Percentiles rank a stretch among this genome's conserved stretches.
Evolutionary conservation across 2,888 invertebrate species (phyloP).

Genomic region (Diplazon laetatorius): DNA sequence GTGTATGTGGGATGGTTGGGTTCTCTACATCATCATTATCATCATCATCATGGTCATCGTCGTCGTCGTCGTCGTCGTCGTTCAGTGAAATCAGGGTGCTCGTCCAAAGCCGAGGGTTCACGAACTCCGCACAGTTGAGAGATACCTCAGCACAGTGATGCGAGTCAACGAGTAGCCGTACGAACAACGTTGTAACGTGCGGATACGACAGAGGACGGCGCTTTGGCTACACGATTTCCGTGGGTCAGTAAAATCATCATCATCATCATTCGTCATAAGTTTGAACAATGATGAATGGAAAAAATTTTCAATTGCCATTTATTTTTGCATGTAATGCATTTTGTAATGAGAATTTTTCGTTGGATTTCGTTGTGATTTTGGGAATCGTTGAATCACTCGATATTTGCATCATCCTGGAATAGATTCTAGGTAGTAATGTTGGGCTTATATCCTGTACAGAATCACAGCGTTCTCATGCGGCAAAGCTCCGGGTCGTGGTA

Average conservation of each 20-base stretch:
- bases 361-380: too few relatives aligned
- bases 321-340: too few relatives aligned
- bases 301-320: too few relatives aligned
- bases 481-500: background rate
- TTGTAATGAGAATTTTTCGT: too few relatives aligned
- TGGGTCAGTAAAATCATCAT: constrained; percentile 28
- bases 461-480: background rate
- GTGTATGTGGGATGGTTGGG: background rate
- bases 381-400: too few relatives aligned
- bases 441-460: constrained; percentile 20
- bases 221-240: background rate
- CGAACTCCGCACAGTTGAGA: background rate
- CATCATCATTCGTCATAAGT: background rate
- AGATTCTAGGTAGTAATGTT: constrained; percentile 15
- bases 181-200: constrained; percentile 21
- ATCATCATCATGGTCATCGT: constrained; percentile 4
- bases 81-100: constrained; percentile 41
- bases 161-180: constrained; percentile 33
- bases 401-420: constrained; percentile 19
- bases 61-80: constrained; percentile 31
- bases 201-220: constrained; percentile 2
- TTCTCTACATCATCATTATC: background rate
- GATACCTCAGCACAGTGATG: constrained; percentile 26
- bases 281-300: too few relatives aligned
- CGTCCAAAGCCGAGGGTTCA: background rate